Conservation (phyloP, 2,797 vertebrate species). For the Pempheris klunzingeri region DNA sequence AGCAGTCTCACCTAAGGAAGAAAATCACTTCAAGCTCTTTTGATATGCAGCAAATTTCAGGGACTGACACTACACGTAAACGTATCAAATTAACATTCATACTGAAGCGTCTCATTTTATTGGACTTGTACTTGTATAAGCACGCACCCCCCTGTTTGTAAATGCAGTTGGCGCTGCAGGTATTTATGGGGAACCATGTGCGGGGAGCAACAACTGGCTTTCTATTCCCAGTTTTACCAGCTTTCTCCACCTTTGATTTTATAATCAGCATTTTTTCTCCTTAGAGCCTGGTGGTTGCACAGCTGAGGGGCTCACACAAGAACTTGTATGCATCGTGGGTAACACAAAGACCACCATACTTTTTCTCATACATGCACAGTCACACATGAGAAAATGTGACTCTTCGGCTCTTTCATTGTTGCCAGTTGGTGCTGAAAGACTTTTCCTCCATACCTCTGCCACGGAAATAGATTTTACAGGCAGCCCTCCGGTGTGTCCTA, state of each 20-base stretch:
- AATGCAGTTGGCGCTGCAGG: slow-evolving; percentile 60
- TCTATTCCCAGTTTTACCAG: slow-evolving; percentile 65
- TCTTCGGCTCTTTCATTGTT: slow-evolving; percentile 42
- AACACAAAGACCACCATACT: slow-evolving; percentile 46
- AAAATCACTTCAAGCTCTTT: not conserved
- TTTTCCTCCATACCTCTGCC: slow-evolving; percentile 41
- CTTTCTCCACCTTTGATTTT: slow-evolving; percentile 44
- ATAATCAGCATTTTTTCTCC: slow-evolving; percentile 58
- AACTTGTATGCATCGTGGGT: slow-evolving; percentile 19
- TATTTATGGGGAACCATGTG: slow-evolving; percentile 65
- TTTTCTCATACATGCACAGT: slow-evolving; percentile 13
- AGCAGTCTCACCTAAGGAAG: not conserved
- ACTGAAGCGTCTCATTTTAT: slow-evolving; percentile 30
- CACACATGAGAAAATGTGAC: slow-evolving; percentile 47
- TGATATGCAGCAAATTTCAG: slow-evolving; percentile 22
- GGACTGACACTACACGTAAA: slow-evolving; percentile 17
- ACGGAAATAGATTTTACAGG: slow-evolving; percentile 58
- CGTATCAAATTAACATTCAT: slow-evolving; percentile 12
- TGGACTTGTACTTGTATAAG: slow-evolving; percentile 23
- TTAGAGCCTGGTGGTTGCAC: slow-evolving; percentile 40
- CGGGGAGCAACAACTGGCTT: slow-evolving; percentile 52
- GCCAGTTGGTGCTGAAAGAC: slow-evolving; percentile 56
- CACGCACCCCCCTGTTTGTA: slow-evolving; percentile 36
- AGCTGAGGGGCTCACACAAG: slow-evolving; percentile 54
- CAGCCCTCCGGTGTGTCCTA: slow-evolving; percentile 47